Evolutionary conservation across 1,140 invertebrate genomes (phyloP).

Genomic region (Pachyrhynchus sulphureomaculatus): DNA sequence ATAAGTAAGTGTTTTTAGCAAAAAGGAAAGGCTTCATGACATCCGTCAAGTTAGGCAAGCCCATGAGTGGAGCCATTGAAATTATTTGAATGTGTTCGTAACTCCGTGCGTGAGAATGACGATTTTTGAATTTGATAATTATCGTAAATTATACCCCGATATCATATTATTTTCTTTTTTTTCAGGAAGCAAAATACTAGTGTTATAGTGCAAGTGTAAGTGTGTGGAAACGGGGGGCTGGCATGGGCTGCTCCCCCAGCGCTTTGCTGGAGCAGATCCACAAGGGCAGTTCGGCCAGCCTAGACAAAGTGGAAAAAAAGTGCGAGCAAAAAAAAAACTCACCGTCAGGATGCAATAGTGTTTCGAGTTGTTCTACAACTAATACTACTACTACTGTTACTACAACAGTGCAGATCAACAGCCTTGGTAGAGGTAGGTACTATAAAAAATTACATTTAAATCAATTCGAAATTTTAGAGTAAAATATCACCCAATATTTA

Average conservation of each 20-base stretch:
- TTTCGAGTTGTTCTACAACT: slow-evolving; percentile 1
- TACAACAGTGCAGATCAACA: background rate
- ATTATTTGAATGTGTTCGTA: too few relatives aligned
- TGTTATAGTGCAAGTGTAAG: background rate
- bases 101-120: too few relatives aligned
- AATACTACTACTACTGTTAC: background rate
- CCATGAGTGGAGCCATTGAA: too few relatives aligned
- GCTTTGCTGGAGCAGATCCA: slow-evolving; percentile 48
- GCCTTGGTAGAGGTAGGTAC: background rate
- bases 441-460: too few relatives aligned
- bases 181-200: background rate
- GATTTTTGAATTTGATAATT: background rate
- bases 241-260: slow-evolving; percentile 49
- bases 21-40: too few relatives aligned
- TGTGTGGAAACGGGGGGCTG: slow-evolving; percentile 24
- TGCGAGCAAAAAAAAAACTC: slow-evolving; percentile 30
- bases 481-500: too few relatives aligned
- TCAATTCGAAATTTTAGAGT: too few relatives aligned
- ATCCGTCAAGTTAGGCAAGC: too few relatives aligned
- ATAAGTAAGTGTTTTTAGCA: too few relatives aligned
- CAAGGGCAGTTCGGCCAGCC: slow-evolving; percentile 43
- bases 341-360: slow-evolving; percentile 7
- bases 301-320: slow-evolving; percentile 35
- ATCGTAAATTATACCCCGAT: background rate
- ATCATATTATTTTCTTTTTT: background rate